Evolutionary conservation across 2,888 invertebrate genomes (phyloP).

Genomic region (Acleris sparsana): DNA sequence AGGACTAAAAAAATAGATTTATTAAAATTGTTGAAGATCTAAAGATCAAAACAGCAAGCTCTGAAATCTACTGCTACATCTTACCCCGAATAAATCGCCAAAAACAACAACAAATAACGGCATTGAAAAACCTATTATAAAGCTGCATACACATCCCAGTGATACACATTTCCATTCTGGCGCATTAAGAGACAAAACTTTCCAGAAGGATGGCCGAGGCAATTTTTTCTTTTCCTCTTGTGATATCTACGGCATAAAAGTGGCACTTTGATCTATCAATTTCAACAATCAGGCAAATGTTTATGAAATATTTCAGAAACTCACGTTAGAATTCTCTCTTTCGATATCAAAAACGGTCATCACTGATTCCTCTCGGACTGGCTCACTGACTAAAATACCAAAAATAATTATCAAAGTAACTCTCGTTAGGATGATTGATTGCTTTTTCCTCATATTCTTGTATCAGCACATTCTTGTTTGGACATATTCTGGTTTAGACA

Average conservation of each 20-base stretch:
- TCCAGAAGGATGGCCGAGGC: slow-evolving; percentile 60
- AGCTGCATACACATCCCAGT: slow-evolving; percentile 82
- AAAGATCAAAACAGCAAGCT: neutral
- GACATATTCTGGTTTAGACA: too few relatives aligned
- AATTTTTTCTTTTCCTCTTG: slow-evolving; percentile 39
- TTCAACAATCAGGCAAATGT: neutral
- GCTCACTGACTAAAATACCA: neutral
- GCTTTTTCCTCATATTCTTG: too few relatives aligned
- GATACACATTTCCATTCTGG: slow-evolving; percentile 86
- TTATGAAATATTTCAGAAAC: neutral
- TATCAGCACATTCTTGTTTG: too few relatives aligned
- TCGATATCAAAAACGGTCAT: slow-evolving; percentile 38
- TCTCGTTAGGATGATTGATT: neutral
- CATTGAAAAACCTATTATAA: slow-evolving; percentile 86
- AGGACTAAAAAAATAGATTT: slow-evolving; percentile 48
- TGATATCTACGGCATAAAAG: neutral
- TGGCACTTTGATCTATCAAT: neutral
- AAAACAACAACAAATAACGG: slow-evolving; percentile 87
- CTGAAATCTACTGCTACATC: slow-evolving; percentile 37
- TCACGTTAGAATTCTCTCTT: slow-evolving; percentile 26
- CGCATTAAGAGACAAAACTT: slow-evolving; percentile 82
- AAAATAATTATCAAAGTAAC: neutral
- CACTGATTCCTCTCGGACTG: slow-evolving; percentile 42
- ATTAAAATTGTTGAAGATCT: neutral
- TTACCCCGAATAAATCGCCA: slow-evolving; percentile 86